Conservation (phyloP, 2,797 vertebrate genomes). For the Sebastes paucispinis region DNA sequence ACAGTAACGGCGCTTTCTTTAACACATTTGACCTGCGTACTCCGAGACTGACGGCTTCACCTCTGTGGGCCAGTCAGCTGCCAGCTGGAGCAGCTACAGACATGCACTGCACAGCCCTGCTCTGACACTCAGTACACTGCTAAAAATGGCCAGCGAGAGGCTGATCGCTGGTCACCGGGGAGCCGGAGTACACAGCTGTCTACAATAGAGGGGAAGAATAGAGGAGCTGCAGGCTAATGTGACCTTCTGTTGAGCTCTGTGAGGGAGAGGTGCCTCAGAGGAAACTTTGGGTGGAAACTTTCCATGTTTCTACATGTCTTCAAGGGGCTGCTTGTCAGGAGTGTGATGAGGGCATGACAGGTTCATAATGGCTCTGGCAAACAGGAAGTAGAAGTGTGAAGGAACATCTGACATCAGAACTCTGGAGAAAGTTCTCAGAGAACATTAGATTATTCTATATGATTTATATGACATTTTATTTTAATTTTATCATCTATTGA, state of each 20-base stretch:
- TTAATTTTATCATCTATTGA: neutral
- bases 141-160: constrained; percentile 73
- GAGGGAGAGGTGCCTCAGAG: constrained; percentile 5
- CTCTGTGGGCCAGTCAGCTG: constrained; percentile 58
- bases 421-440: neutral
- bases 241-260: constrained; percentile 60
- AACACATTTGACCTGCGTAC: constrained; percentile 50
- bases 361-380: neutral
- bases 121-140: constrained; percentile 60
- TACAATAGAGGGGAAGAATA: constrained; percentile 59
- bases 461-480: neutral
- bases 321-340: neutral
- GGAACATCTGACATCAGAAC: neutral
- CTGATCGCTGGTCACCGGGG: constrained; percentile 66
- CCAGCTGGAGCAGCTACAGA: constrained; percentile 70
- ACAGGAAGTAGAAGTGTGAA: neutral
- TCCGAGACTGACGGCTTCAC: constrained; percentile 48
- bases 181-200: constrained; percentile 68
- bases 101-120: constrained; percentile 36
- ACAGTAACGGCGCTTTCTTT: neutral
- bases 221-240: constrained; percentile 62
- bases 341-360: neutral
- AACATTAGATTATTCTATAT: neutral
- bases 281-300: constrained; percentile 40
- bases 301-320: constrained; percentile 13